These are phyloP conservation scores for Sminthopsis crassicaudata DNA, from an alignment of 2,113 vertebrate species.

Conservation along the genomic window DNA sequence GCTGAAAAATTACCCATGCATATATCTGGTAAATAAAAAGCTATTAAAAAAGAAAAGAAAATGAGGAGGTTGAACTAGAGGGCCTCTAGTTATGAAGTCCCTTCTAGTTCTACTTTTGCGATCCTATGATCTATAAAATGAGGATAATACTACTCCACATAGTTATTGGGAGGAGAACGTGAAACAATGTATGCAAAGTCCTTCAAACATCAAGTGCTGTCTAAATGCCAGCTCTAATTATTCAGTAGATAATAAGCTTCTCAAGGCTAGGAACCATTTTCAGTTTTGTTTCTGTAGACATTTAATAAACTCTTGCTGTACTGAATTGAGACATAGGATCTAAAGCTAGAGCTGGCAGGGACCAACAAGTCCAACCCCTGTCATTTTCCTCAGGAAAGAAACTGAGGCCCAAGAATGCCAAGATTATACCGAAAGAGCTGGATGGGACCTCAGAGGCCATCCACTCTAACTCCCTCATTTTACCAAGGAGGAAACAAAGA, in stretches of 20 bases:
- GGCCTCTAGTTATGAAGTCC: neutral
- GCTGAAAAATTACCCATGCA: no score
- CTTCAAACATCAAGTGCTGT: neutral
- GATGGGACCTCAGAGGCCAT: neutral
- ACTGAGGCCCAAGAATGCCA: neutral
- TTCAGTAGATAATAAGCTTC: neutral
- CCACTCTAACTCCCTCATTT: neutral
- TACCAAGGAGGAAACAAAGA: neutral
- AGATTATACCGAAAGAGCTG: neutral
- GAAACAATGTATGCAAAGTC: neutral
- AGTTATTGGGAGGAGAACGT: neutral
- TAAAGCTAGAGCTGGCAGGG: neutral
- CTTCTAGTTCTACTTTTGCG: neutral
- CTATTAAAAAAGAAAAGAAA: no score
- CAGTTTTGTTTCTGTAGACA: neutral
- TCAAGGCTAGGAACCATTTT: neutral
- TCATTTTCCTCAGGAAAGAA: neutral
- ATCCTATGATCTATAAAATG: neutral
- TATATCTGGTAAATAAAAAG: no score
- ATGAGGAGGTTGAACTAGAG: neutral
- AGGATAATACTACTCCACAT: neutral
- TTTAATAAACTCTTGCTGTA: neutral
- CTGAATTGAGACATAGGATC: neutral
- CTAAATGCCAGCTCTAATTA: neutral
- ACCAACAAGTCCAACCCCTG: neutral